Percentiles rank a stretch among this genome's conserved stretches.
These are phyloP conservation scores for Palythoa heliodiscus DNA, from an alignment of 92 coral and sea anemone genomes.

Conservation along the genomic window DNA sequence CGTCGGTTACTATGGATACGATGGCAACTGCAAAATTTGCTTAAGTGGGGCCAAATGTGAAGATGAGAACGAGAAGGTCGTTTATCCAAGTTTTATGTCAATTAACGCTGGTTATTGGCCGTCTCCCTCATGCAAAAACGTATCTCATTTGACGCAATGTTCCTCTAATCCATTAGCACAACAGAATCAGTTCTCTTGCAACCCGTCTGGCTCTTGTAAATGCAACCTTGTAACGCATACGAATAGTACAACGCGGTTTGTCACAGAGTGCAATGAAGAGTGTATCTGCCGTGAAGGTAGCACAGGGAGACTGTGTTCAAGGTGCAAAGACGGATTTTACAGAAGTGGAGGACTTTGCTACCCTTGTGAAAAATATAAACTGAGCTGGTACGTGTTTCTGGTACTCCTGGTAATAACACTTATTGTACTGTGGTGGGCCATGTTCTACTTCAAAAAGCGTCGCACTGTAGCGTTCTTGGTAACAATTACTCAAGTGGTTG, in stretches of 20 bases:
- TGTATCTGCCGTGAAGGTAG: slow-evolving; percentile 60
- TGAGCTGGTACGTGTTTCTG: slow-evolving; percentile 49
- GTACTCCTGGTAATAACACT: slow-evolving; percentile 48
- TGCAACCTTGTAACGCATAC: slow-evolving; percentile 9
- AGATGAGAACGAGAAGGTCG: not conserved
- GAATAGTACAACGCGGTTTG: not conserved
- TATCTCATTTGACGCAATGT: slow-evolving; percentile 54
- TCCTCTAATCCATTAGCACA: slow-evolving; percentile 8
- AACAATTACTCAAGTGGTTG: slow-evolving; percentile 37
- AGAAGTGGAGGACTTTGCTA: slow-evolving; percentile 59
- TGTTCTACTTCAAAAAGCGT: slow-evolving; percentile 30
- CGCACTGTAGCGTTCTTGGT: slow-evolving; percentile 50
- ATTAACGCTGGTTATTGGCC: slow-evolving; percentile 63
- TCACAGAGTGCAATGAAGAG: slow-evolving; percentile 47
- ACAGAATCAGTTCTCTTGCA: slow-evolving; percentile 48
- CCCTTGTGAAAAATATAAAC: slow-evolving; percentile 45
- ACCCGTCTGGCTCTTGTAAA: slow-evolving; percentile 51
- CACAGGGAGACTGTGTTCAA: slow-evolving; percentile 62
- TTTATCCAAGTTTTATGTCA: slow-evolving; percentile 49
- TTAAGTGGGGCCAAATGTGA: slow-evolving; percentile 57
- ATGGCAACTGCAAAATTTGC: slow-evolving; percentile 55
- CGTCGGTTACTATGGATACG: slow-evolving; percentile 52
- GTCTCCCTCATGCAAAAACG: slow-evolving; percentile 52
- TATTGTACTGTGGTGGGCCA: slow-evolving; percentile 51
- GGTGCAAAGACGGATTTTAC: slow-evolving; percentile 52